These are phyloP conservation scores for Noctua janthe DNA, from an alignment of 2,888 invertebrate genomes.

Conservation along the genomic window DNA sequence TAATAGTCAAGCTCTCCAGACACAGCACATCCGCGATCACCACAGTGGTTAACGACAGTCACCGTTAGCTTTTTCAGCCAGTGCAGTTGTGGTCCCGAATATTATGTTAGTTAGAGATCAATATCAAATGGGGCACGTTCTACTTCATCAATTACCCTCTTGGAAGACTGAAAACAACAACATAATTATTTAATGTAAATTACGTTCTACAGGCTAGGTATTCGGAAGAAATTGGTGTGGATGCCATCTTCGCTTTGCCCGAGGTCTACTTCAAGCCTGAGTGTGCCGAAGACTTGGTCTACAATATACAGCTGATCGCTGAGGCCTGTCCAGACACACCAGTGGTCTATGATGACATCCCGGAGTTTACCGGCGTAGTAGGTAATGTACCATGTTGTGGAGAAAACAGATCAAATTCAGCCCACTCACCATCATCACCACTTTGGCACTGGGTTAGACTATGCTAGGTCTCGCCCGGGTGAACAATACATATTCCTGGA, in stretches of 20 bases:
- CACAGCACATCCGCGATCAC: neutral
- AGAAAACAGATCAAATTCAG: no score
- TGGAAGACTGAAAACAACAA: neutral
- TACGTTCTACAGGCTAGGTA: slow-evolving; percentile 4
- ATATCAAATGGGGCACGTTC: neutral
- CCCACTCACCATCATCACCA: neutral
- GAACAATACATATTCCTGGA: neutral
- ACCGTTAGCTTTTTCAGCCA: neutral
- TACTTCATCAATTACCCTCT: neutral
- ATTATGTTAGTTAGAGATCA: neutral
- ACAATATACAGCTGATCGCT: neutral
- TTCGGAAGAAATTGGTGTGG: neutral
- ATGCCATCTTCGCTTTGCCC: neutral
- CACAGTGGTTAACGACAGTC: no score
- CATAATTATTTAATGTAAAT: neutral
- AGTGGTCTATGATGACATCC: slow-evolving; percentile 5
- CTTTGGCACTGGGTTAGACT: no score
- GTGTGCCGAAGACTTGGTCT: neutral
- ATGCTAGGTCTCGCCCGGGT: no score
- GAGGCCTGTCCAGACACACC: neutral
- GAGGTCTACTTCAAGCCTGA: neutral
- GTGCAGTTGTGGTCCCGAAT: neutral
- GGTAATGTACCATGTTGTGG: neutral
- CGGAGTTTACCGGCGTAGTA: neutral
- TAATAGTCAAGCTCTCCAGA: no score